Percentiles rank a stretch among this genome's conserved stretches.
phyloP scores from a whole-genome alignment of 2,113 vertebrate genomes.

The Ailuropoda melanoleuca region DNA sequence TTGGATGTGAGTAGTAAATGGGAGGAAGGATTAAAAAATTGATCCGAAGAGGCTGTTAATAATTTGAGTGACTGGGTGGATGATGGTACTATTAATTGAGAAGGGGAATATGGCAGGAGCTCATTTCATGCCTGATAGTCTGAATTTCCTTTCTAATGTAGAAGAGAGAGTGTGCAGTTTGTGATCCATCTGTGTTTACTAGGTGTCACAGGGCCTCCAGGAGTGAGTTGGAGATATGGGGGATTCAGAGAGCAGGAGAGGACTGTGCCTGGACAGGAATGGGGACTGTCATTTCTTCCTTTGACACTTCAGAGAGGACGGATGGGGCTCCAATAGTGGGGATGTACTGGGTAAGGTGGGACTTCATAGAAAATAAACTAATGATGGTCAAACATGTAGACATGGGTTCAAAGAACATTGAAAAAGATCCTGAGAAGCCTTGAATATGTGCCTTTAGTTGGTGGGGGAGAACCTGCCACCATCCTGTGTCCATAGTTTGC shows the following conservation, averaged over 20 bases:
- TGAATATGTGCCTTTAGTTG: slow-evolving; percentile 59
- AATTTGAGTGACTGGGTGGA: neutral
- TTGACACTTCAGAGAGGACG: neutral
- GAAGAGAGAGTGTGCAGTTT: neutral
- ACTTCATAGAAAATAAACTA: neutral
- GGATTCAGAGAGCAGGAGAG: neutral
- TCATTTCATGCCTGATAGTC: neutral
- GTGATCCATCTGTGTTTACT: neutral
- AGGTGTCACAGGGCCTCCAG: neutral
- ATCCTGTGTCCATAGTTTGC: slow-evolving; percentile 69
- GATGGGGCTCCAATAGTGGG: neutral
- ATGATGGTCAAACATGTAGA: neutral
- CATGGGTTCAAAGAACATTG: neutral
- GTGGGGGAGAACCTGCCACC: slow-evolving; percentile 81
- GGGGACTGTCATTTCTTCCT: neutral
- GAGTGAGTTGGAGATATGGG: neutral
- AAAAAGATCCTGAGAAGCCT: neutral
- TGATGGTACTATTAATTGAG: neutral
- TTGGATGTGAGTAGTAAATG: neutral
- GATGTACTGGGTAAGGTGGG: neutral
- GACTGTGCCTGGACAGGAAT: neutral
- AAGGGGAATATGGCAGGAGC: neutral
- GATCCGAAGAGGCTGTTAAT: neutral
- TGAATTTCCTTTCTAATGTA: neutral
- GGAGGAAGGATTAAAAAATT: neutral